phyloP scores from a whole-genome alignment of 1,140 invertebrate species.

The Mylabris phalerata region DNA sequence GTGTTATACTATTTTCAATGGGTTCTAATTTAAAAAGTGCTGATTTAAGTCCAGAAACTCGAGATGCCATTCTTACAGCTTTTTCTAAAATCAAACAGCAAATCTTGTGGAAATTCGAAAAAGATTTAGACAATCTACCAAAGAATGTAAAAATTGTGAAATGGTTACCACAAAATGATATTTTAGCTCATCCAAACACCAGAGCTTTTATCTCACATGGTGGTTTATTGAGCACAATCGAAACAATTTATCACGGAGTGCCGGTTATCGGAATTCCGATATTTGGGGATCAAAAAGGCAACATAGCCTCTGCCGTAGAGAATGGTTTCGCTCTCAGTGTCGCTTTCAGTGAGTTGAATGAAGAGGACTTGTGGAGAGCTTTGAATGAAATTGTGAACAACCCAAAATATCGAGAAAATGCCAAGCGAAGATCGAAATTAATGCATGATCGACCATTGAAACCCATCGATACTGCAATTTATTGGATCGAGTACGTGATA shows the following conservation, averaged over 20 bases:
- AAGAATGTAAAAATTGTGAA: constrained; percentile 42
- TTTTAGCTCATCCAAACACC: constrained; percentile 42
- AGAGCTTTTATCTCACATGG: constrained; percentile 32
- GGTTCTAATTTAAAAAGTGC: constrained; percentile 44
- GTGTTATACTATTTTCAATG: constrained; percentile 46
- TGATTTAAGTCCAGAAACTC: constrained; percentile 34
- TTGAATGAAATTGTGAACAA: constrained; percentile 20
- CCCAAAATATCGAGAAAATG: constrained; percentile 12
- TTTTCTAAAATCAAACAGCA: constrained; percentile 45
- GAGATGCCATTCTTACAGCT: constrained; percentile 40
- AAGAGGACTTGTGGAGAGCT: constrained; percentile 6
- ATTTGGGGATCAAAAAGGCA: constrained; percentile 36
- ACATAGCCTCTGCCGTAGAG: constrained; percentile 31
- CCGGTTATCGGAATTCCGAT: constrained; percentile 45
- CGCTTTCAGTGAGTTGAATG: constrained; percentile 2
- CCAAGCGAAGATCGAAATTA: constrained; percentile 1
- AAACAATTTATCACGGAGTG: constrained; percentile 46
- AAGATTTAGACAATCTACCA: constrained; percentile 41
- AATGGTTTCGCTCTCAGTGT: constrained; percentile 16
- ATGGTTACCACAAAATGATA: constrained; percentile 55
- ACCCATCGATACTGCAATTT: constrained; percentile 11
- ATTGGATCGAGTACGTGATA: constrained; percentile 18
- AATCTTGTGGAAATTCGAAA: constrained; percentile 50
- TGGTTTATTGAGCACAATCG: constrained; percentile 33
- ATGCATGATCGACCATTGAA: constrained; percentile 13